A percentile compares a stretch with the other conserved stretches of the same genome.
Evolutionary conservation across 1,140 invertebrate genomes (phyloP).

Genomic region (Caenorhabditis tropicalis): DNA sequence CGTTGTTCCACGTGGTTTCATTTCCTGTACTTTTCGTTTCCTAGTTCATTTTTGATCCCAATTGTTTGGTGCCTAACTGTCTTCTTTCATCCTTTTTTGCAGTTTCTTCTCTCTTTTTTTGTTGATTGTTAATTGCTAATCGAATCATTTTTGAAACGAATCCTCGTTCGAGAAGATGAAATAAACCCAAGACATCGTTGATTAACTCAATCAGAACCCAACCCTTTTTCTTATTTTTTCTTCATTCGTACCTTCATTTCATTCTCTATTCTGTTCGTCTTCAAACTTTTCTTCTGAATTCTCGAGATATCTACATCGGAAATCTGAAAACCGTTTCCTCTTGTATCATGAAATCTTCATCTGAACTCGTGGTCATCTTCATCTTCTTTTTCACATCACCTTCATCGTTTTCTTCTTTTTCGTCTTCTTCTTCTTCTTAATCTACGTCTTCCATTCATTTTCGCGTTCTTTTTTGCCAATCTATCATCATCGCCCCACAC

Average conservation of each 20-base stretch:
- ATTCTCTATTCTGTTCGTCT: not conserved
- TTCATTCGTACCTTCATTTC: not conserved
- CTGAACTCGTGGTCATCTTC: conserved; percentile 31
- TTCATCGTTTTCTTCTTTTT: not conserved
- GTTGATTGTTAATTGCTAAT: conserved; percentile 20
- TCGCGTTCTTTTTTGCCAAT: conserved; percentile 41
- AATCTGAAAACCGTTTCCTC: not conserved
- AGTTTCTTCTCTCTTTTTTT: not conserved
- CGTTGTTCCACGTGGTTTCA: not conserved
- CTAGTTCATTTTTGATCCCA: not conserved
- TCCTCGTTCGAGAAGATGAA: conserved; percentile 21
- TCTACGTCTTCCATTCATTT: conserved; percentile 26
- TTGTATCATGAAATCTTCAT: not conserved
- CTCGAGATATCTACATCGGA: not conserved
- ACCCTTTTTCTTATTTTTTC: not conserved
- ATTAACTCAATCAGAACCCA: not conserved
- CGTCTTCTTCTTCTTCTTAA: not conserved
- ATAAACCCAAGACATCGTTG: not conserved
- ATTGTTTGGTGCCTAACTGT: conserved; percentile 14
- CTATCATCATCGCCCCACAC: conserved; percentile 38
- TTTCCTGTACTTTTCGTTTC: not conserved
- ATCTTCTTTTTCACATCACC: not conserved
- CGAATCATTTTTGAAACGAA: conserved; percentile 29
- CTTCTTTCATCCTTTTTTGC: not conserved
- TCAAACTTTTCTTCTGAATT: not conserved